Base-by-base conservation (phyloP, 2,797 vertebrate species). In the Telmatherina bonti region DNA sequence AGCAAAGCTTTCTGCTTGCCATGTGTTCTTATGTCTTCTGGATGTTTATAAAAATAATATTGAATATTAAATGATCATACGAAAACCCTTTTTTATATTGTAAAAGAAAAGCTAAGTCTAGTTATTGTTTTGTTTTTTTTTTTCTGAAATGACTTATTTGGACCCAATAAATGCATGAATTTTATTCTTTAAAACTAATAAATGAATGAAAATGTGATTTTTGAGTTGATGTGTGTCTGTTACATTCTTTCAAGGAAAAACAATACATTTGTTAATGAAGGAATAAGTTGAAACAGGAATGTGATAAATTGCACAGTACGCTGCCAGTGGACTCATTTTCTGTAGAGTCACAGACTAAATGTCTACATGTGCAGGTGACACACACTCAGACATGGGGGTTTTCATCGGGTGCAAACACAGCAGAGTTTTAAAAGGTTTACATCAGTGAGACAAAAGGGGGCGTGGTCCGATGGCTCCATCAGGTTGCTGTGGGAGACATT, bases 401-500 rank as follows among this genome's bases (percentile, higher is more conserved):
- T 84, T 78, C 74, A 78, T 54, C 5, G 9, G 6, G 26, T 53
- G 54, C 71, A 61, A 78, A 79, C 79, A 82, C 67, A 82, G 70
- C 63, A 8, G 77, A 70, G 85, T 67, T 81, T 85, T 81, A 70
- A 81, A 83, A 76, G 70, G 79, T 60, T 51, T 45, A 74, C 66
- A 16, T 66, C 72, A 31, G n/a, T 85, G 72, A 67, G 76, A 76
- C 53, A 20, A 65, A 20, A 56, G 57, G 65, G 78, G 86, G 85
- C 57, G 84, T 74, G 77, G 76, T 13, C 68, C 2, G 11, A 2
- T 77, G 89, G 84, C 89, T 79, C 89, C 84, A 0, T 74, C 66
- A 1, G 70, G 79, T 83, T 72, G 78, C 81, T 16, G 57, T 4
- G 20, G 66, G 85, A 90, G 86, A 89, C 82, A 8, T 79, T 79